Percentiles rank a stretch among this genome's conserved stretches.
Conservation (phyloP, 2,113 vertebrate genomes). For the Morone chrysops region DNA sequence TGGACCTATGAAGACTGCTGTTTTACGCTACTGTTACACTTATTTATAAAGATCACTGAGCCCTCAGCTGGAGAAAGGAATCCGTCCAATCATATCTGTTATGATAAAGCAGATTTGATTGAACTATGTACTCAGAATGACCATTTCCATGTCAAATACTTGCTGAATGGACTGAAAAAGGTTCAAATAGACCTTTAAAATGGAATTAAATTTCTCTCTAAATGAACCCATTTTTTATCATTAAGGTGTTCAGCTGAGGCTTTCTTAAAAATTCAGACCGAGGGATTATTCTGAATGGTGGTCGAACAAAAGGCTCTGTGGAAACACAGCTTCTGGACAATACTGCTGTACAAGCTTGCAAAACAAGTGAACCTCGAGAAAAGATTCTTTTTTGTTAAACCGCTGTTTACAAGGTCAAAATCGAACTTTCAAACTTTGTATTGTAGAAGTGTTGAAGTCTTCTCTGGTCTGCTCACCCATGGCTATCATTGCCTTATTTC, state of each 20-base stretch:
- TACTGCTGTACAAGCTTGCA: not conserved
- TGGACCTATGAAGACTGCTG: not conserved
- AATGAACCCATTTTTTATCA: not conserved
- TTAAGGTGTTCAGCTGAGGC: not conserved
- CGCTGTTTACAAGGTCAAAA: not conserved
- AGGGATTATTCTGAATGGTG: rapidly evolving
- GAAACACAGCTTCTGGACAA: not conserved
- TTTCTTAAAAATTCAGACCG: not conserved
- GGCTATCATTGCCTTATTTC: not conserved
- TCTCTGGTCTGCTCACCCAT: not conserved
- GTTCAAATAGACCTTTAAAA: not conserved
- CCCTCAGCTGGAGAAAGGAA: not conserved
- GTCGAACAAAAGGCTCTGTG: not conserved
- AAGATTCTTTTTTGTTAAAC: not conserved
- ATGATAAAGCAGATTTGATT: not conserved
- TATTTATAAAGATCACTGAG: not conserved
- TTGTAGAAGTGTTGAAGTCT: not conserved
- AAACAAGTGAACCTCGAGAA: not conserved
- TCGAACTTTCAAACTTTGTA: not conserved
- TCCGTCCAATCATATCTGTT: not conserved
- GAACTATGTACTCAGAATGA: not conserved
- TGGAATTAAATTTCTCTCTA: not conserved
- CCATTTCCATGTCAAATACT: not conserved
- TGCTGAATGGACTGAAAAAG: too few species aligned
- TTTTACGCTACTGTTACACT: not conserved